Evolutionary conservation across 2,113 vertebrate genomes (phyloP).

Genomic region (Amphiprion ocellaris): DNA sequence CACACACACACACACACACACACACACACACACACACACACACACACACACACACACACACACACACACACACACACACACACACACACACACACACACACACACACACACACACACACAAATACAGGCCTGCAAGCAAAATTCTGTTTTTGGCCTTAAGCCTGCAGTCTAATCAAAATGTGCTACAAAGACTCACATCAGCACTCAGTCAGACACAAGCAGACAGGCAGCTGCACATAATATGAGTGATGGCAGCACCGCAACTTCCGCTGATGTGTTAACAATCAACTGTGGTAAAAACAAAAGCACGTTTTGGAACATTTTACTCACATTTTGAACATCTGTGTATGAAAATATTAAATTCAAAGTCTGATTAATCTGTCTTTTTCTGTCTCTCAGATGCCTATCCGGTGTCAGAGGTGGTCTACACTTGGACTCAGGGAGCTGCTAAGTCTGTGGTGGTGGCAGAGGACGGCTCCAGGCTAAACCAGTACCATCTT

Average conservation of each 20-base stretch:
- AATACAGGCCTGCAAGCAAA: background rate
- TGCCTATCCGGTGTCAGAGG: constrained; percentile 96
- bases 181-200: constrained; percentile 26
- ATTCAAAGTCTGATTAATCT: background rate
- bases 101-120: too few relatives aligned
- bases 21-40: too few relatives aligned
- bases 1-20: too few relatives aligned
- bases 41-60: too few relatives aligned
- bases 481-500: constrained; percentile 97
- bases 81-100: too few relatives aligned
- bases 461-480: constrained; percentile 95
- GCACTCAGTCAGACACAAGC: background rate
- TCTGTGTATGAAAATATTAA: background rate
- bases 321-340: background rate
- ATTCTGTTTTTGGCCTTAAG: constrained; percentile 33
- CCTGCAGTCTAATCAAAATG: constrained; percentile 50
- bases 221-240: constrained; percentile 1
- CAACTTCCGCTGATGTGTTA: background rate
- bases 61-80: too few relatives aligned
- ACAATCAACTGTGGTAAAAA: background rate
- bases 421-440: constrained; percentile 94
- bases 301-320: background rate
- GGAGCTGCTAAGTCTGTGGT: constrained; percentile 91
- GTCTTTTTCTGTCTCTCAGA: constrained; percentile 80
- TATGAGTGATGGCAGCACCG: background rate